Evolutionary conservation across 2,888 invertebrate species (phyloP).

Genomic region (Agrilus cyanescens): DNA sequence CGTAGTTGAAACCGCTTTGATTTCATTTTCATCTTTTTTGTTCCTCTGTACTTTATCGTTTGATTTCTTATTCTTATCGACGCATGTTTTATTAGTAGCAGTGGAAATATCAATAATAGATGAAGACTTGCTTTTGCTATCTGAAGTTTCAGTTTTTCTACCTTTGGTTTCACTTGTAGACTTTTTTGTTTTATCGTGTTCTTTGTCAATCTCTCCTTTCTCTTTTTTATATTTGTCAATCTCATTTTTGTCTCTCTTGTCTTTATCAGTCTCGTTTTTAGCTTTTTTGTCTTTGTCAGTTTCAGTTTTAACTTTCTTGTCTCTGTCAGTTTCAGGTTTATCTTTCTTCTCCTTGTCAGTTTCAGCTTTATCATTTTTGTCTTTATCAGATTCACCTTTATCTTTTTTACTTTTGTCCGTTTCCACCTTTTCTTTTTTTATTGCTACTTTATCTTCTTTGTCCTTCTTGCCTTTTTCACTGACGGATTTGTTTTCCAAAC

Average conservation of each 20-base stretch:
- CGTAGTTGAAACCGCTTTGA: too few relatives aligned
- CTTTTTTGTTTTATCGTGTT: too few relatives aligned
- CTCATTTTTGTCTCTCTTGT: neutral
- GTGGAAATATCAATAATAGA: too few relatives aligned
- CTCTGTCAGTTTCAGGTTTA: neutral
- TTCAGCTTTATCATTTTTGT: constrained; percentile 1
- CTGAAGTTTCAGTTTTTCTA: too few relatives aligned
- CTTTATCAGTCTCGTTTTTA: neutral
- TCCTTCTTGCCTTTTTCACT: neutral
- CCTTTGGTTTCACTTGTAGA: too few relatives aligned
- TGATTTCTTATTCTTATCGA: too few relatives aligned
- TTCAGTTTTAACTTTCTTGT: constrained; percentile 1
- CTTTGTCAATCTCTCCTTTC: neutral
- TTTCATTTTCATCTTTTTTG: too few relatives aligned
- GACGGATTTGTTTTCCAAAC: constrained; percentile 11
- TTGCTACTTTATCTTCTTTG: constrained; percentile 1
- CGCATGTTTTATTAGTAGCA: too few relatives aligned
- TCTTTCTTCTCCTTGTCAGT: constrained; percentile 1
- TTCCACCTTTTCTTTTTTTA: constrained; percentile 7
- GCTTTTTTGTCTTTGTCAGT: neutral
- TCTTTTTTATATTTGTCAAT: neutral
- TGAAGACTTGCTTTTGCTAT: too few relatives aligned
- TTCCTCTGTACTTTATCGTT: too few relatives aligned
- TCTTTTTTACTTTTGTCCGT: constrained; percentile 2
- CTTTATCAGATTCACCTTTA: neutral